Evolutionary conservation across 2,797 vertebrate genomes (phyloP).

Genomic region (Tangara arthus): DNA sequence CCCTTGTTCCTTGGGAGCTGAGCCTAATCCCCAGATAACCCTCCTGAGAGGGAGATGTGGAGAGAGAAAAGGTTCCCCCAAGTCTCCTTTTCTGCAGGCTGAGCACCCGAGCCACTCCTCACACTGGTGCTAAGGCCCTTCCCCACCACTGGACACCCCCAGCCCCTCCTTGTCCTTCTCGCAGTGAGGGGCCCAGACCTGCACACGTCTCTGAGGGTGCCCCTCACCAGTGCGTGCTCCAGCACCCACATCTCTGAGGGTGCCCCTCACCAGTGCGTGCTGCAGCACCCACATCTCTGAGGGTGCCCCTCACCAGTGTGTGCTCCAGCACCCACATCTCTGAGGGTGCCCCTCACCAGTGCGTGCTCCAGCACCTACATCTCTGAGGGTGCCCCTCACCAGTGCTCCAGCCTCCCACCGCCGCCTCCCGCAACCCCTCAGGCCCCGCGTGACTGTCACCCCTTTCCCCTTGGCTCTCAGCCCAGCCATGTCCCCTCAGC

Average conservation of each 20-base stretch:
- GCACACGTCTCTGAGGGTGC: no score
- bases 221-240: no score
- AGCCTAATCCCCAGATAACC: fast-evolving
- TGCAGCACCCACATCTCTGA: no score
- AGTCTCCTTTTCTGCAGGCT: not conserved
- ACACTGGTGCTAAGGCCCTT: not conserved
- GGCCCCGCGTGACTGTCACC: not conserved
- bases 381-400: no score
- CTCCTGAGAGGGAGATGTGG: not conserved
- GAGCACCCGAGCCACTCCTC: not conserved
- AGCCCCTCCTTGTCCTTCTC: not conserved
- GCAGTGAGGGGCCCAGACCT: not conserved
- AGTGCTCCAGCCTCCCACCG: not conserved
- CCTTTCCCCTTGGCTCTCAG: not conserved
- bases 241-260: no score
- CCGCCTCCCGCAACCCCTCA: not conserved
- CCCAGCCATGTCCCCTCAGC: no score
- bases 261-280: no score
- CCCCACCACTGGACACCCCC: not conserved
- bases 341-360: no score
- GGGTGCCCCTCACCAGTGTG: no score
- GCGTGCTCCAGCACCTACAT: no score
- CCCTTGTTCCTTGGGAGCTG: no score
- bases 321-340: no score
- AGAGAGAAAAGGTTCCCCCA: fast-evolving